These are phyloP conservation scores for Solenopsis invicta DNA, from an alignment of 1,140 invertebrate genomes.

Conservation along the genomic window DNA sequence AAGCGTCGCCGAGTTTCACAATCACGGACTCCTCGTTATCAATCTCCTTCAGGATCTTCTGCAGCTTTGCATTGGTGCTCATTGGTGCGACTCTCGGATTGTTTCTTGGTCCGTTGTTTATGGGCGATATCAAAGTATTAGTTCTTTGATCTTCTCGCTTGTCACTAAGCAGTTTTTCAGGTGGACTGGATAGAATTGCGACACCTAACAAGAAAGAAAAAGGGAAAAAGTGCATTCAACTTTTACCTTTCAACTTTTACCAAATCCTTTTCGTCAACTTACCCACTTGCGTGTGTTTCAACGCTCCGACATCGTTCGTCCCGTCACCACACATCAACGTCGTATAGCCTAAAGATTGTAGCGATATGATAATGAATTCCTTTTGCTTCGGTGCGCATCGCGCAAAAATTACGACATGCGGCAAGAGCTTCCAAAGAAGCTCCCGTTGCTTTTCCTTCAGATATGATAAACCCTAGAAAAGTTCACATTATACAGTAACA, in stretches of 20 bases:
- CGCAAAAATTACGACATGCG: slow-evolving; percentile 96
- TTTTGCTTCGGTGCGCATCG: slow-evolving; percentile 98
- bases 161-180: slow-evolving; percentile 88
- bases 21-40: slow-evolving; percentile 96
- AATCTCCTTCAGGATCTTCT: slow-evolving; percentile 95
- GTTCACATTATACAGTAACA: neutral
- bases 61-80: slow-evolving; percentile 88
- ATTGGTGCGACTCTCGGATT: slow-evolving; percentile 78
- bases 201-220: slow-evolving; percentile 88
- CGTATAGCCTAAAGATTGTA: slow-evolving; percentile 95
- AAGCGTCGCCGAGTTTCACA: slow-evolving; percentile 98
- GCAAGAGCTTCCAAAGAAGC: slow-evolving; percentile 92
- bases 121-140: slow-evolving; percentile 53
- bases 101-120: slow-evolving; percentile 75
- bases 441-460: slow-evolving; percentile 89
- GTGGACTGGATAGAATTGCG: slow-evolving; percentile 95
- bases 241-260: slow-evolving; percentile 45
- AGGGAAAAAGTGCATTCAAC: slow-evolving; percentile 49
- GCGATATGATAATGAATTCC: slow-evolving; percentile 96
- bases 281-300: slow-evolving; percentile 99
- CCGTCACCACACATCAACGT: slow-evolving; percentile 99
- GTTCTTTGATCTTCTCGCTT: slow-evolving; percentile 78
- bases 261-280: slow-evolving; percentile 63
- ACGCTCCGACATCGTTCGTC: slow-evolving; percentile 99
- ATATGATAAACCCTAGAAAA: slow-evolving; percentile 90